phyloP scores from a whole-genome alignment of 2,113 vertebrate species.

The Neolamprologus kungweensis region DNA sequence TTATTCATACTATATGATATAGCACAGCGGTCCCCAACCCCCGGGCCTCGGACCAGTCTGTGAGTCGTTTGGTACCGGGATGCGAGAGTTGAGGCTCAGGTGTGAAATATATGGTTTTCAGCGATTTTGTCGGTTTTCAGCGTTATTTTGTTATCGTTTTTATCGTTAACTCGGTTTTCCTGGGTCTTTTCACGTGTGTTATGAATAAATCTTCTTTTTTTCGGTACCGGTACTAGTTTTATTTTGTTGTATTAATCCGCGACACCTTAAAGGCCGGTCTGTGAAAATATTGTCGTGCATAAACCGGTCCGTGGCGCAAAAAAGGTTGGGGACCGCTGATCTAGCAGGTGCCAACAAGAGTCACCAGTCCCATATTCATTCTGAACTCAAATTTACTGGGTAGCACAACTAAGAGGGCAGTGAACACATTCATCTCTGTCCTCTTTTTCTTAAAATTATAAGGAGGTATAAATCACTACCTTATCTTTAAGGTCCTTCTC shows the following conservation, averaged over 20 bases:
- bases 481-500: slow-evolving; percentile 99
- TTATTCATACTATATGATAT: neutral
- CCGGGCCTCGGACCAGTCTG: fast-evolving
- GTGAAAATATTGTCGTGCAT: too few species aligned
- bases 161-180: too few species aligned
- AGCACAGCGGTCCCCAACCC: neutral
- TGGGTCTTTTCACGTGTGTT: too few species aligned
- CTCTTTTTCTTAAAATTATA: neutral
- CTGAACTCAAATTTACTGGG: neutral
- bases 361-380: neutral
- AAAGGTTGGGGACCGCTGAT: fast-evolving
- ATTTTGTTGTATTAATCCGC: too few species aligned
- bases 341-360: neutral
- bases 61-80: neutral
- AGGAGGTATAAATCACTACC: slow-evolving; percentile 58
- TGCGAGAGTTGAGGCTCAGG: neutral
- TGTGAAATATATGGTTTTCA: fast-evolving
- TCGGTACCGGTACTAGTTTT: too few species aligned
- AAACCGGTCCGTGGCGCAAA: neutral
- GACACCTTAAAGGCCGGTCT: too few species aligned
- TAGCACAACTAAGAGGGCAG: neutral
- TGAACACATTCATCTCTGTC: neutral
- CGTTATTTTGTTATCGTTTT: too few species aligned
- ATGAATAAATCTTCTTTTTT: too few species aligned
- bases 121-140: too few species aligned